These are phyloP conservation scores for Heliconius hermathena DNA, from an alignment of 1,140 invertebrate genomes.

Conservation along the genomic window DNA sequence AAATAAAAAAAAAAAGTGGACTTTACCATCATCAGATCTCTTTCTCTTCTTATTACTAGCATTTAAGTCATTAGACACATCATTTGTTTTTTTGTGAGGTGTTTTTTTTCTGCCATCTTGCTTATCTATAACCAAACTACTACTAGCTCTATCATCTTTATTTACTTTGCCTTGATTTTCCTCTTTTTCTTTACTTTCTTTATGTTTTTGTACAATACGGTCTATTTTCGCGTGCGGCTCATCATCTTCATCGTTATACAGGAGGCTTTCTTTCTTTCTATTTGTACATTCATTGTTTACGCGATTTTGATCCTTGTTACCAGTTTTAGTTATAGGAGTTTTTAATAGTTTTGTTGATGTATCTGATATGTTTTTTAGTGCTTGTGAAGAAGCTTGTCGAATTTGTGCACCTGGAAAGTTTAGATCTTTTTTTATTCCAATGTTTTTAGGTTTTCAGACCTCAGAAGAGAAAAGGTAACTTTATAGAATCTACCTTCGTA, in stretches of 20 bases:
- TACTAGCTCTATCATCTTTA: neutral
- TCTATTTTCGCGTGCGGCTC: slow-evolving; percentile 80
- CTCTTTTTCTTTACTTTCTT: slow-evolving; percentile 54
- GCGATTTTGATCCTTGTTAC: slow-evolving; percentile 27
- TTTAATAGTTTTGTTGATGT: slow-evolving; percentile 62
- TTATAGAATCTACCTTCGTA: too few relatives aligned
- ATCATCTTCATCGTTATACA: slow-evolving; percentile 82
- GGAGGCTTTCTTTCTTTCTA: slow-evolving; percentile 52
- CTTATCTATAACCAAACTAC: neutral
- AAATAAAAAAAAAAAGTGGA: neutral
- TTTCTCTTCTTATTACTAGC: slow-evolving; percentile 22
- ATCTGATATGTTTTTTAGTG: slow-evolving; percentile 62
- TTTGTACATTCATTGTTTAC: slow-evolving; percentile 15
- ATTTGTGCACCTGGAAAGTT: slow-evolving; percentile 68
- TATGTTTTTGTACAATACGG: slow-evolving; percentile 78
- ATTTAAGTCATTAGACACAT: neutral
- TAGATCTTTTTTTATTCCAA: neutral
- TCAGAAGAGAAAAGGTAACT: neutral
- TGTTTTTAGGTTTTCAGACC: neutral
- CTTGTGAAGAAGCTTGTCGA: slow-evolving; percentile 64
- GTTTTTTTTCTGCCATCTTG: neutral
- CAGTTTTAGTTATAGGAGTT: slow-evolving; percentile 51
- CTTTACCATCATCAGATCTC: slow-evolving; percentile 19
- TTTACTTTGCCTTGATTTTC: neutral
- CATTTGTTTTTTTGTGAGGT: neutral